Evolutionary conservation across 1,140 invertebrate species (phyloP).

Genomic region (Drosophila elegans): DNA sequence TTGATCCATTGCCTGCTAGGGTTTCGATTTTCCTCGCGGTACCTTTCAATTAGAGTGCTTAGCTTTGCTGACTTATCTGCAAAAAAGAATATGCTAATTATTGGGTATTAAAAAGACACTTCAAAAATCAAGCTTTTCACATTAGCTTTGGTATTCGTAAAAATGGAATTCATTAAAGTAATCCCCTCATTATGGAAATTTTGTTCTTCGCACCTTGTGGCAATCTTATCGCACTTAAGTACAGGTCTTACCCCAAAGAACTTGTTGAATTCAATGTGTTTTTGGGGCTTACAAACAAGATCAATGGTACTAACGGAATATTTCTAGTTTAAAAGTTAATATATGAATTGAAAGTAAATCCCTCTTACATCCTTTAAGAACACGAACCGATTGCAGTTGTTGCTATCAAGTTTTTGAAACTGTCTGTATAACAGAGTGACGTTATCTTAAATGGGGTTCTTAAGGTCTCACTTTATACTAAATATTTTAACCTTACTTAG

Average conservation of each 20-base stretch:
- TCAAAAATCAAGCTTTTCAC: slow-evolving; percentile 4
- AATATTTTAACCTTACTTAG: slow-evolving; percentile 15
- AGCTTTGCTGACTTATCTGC: slow-evolving; percentile 1
- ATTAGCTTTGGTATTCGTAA: slow-evolving; percentile 3
- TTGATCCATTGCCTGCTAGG: slow-evolving; percentile 23
- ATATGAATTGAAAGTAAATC: slow-evolving; percentile 24
- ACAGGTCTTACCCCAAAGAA: slow-evolving; percentile 25
- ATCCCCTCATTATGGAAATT: slow-evolving; percentile 34
- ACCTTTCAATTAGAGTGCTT: slow-evolving; percentile 27
- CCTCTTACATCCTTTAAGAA: slow-evolving; percentile 33
- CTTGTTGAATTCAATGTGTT: slow-evolving; percentile 27
- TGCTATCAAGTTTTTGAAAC: slow-evolving; percentile 19
- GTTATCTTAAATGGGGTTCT: slow-evolving; percentile 23
- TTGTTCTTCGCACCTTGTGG: not conserved
- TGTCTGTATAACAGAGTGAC: slow-evolving; percentile 24
- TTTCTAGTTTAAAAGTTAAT: slow-evolving; percentile 15
- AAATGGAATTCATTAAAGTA: slow-evolving; percentile 26
- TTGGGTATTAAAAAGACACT: slow-evolving; percentile 10
- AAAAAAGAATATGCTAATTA: slow-evolving; percentile 8
- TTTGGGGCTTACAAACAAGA: slow-evolving; percentile 25
- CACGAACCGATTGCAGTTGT: slow-evolving; percentile 24
- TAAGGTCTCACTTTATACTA: slow-evolving; percentile 4
- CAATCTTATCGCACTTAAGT: slow-evolving; percentile 29
- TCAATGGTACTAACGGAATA: slow-evolving; percentile 38
- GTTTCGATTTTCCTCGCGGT: slow-evolving; percentile 23